phyloP scores from a whole-genome alignment of 1,140 invertebrate species.

The Temnothorax nylanderi region DNA sequence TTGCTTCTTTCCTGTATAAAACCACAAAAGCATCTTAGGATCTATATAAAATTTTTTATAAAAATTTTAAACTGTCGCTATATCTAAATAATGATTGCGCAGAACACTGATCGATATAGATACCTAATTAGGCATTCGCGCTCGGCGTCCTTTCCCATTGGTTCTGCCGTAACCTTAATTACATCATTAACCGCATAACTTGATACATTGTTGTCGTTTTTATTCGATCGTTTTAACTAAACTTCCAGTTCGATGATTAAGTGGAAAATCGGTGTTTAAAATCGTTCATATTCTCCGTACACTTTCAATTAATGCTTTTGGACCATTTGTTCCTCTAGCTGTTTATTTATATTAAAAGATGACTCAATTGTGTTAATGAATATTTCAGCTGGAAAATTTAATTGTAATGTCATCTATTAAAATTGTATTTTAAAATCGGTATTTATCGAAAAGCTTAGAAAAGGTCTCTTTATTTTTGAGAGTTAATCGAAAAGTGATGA shows the following conservation, averaged over 20 bases:
- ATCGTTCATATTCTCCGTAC: background rate
- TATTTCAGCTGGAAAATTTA: background rate
- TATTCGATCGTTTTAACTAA: background rate
- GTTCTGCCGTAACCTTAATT: constrained; percentile 5
- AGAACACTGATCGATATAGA: constrained; percentile 10
- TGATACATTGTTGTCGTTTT: background rate
- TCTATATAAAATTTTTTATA: background rate
- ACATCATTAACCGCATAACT: constrained; percentile 10
- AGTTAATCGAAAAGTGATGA: constrained; percentile 20
- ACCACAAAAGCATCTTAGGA: background rate
- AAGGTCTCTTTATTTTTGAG: background rate
- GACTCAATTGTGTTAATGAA: constrained; percentile 10
- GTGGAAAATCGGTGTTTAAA: background rate
- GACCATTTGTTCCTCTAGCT: background rate
- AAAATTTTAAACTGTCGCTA: background rate
- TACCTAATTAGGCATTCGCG: constrained; percentile 10
- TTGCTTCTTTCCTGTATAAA: background rate
- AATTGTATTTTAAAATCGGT: background rate
- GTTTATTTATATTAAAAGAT: background rate
- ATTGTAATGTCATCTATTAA: background rate
- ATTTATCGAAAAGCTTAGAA: background rate
- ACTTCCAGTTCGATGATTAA: background rate
- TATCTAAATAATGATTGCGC: background rate
- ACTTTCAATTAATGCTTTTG: background rate
- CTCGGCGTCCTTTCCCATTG: background rate